These are phyloP conservation scores for Zaprionus ornatus DNA, from an alignment of 1,140 invertebrate species.

Conservation along the genomic window DNA sequence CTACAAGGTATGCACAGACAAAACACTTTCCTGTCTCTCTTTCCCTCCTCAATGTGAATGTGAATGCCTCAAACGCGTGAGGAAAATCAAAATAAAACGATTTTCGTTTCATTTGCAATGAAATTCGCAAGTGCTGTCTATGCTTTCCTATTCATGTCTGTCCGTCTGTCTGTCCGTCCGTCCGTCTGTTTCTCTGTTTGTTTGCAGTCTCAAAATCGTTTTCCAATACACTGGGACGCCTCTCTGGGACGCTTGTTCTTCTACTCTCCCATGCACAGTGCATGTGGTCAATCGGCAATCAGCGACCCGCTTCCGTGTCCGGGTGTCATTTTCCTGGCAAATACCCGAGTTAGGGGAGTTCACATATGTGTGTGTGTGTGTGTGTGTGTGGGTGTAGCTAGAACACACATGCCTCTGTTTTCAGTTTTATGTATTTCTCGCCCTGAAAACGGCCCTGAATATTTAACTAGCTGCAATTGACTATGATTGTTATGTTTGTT, in stretches of 20 bases:
- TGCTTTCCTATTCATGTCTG: conserved; percentile 46
- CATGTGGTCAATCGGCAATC: conserved; percentile 68
- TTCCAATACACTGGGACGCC: conserved; percentile 59
- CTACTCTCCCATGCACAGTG: conserved; percentile 61
- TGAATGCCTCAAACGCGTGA: conserved; percentile 60
- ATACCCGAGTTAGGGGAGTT: neutral
- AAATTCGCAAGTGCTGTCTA: conserved; percentile 66
- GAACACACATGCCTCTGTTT: conserved; percentile 33
- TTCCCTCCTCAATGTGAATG: neutral
- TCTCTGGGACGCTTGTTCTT: conserved; percentile 19
- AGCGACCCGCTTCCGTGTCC: conserved; percentile 38
- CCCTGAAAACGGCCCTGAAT: conserved; percentile 59
- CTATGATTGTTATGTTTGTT: conserved; percentile 74
- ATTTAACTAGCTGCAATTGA: conserved; percentile 76
- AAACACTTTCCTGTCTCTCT: conserved; percentile 64
- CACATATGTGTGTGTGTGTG: neutral
- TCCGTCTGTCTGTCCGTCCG: neutral
- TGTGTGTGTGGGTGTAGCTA: conserved; percentile 6
- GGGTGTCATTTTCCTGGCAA: conserved; percentile 40
- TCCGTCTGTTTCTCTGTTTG: conserved; percentile 5
- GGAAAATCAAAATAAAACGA: conserved; percentile 79
- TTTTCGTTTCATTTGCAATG: conserved; percentile 79
- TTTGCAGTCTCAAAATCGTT: conserved; percentile 57
- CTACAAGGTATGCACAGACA: conserved; percentile 8
- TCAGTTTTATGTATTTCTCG: conserved; percentile 68